Base-by-base conservation (phyloP, 2,113 vertebrate genomes). In the Camelus dromedarius region DNA sequence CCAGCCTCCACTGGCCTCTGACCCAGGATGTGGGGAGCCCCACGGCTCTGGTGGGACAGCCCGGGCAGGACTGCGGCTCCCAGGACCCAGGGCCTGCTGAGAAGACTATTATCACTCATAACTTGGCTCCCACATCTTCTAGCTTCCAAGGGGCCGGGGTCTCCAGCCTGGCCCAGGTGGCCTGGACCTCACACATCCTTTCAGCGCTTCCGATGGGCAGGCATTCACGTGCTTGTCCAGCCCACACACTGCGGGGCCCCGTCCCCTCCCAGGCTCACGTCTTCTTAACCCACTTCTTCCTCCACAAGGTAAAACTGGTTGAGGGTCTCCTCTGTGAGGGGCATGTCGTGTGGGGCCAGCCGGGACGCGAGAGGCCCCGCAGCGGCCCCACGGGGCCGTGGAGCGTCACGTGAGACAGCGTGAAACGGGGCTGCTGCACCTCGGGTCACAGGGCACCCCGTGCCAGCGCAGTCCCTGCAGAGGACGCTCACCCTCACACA, bases 141-240 rank as follows among this genome's bases (percentile, higher is more conserved):
- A 46, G 22, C 22, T 38, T 38, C 64, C n/a, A 3, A 38, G n/a
- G 64, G 22, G 22, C 15, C 14, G 1, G 5, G 14, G 8, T 5
- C 52, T 58, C 14, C 18, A 35, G 77, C 77, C n/a, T 22, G 24
- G 14, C 46, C 32, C 64, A 19, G 64, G 66, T 9, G 24, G 35
- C 15, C n/a, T 30, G 66, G 50, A 11, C 2, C 0, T 54, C 66
- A 5, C 9, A 54, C n/a, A 18, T 6, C 48, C 24, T 2, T 7
- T 18, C 2, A 35, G 48, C 6, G 11, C n/a, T 19, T 42, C n/a
- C 8, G 48, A 54, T 4, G 32, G 9, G 32, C 46, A 24, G 12
- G 8, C 6, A 0, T 32, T 19, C 60, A 13, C 0, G 2, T 42
- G 19, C 28, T 42, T 12, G 12, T 50, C 30, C 19, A 6, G 30